Conservation (phyloP, 1,140 invertebrate genomes). For the Drosophila orena region DNA sequence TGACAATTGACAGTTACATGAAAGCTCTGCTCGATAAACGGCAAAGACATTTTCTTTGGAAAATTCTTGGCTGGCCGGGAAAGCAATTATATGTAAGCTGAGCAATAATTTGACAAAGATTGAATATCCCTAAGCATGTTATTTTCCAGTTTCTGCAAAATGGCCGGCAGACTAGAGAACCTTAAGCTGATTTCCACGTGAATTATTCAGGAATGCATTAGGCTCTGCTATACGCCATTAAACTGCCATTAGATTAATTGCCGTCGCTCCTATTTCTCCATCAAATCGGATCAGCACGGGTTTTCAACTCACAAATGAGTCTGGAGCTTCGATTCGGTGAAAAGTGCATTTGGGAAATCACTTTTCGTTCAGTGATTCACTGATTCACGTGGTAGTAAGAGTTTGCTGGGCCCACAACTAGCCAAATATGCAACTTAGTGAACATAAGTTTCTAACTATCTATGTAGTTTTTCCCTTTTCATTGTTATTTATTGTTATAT, state of each 20-base stretch:
- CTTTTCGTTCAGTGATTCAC: conserved; percentile 12
- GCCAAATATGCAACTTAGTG: neutral
- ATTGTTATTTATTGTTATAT: neutral
- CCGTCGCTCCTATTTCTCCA: conserved; percentile 6
- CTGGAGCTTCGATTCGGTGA: neutral
- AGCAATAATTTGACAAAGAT: conserved; percentile 53
- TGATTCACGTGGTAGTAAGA: conserved; percentile 5
- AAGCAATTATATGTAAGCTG: conserved; percentile 51
- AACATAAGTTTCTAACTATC: neutral
- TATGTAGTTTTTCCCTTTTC: neutral
- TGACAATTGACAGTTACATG: conserved; percentile 68
- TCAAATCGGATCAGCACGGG: conserved; percentile 15
- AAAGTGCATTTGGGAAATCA: conserved; percentile 31
- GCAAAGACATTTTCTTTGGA: conserved; percentile 28
- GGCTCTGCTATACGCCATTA: conserved; percentile 23
- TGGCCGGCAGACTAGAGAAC: conserved; percentile 17
- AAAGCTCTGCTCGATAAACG: conserved; percentile 15
- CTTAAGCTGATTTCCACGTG: conserved; percentile 39
- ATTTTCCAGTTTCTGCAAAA: conserved; percentile 47
- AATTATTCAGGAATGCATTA: conserved; percentile 46
- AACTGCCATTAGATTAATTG: conserved; percentile 52
- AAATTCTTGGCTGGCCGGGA: conserved; percentile 23
- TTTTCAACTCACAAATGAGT: conserved; percentile 5
- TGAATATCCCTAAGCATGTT: conserved; percentile 49
- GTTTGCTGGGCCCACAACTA: neutral